Evolutionary conservation across 2,113 vertebrate species (phyloP).

Genomic region (Cyphomyrus plagiostoma): DNA sequence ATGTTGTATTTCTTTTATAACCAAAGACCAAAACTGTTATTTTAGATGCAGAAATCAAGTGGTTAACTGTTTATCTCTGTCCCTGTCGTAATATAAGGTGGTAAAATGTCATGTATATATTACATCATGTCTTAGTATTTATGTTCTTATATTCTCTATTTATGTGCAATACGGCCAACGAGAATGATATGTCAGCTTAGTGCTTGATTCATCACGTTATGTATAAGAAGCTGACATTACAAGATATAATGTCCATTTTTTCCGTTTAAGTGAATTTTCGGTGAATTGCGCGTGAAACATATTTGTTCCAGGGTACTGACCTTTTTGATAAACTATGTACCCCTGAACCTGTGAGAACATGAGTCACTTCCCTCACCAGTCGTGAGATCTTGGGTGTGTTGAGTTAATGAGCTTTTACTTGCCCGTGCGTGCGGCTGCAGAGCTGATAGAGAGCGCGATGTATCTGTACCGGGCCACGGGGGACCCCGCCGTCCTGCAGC

Average conservation of each 20-base stretch:
- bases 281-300: not conserved
- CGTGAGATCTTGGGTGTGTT: not conserved
- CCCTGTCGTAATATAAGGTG: not conserved
- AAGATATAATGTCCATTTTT: not conserved
- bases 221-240: not conserved
- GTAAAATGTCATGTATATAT: not conserved
- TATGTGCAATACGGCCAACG: not conserved
- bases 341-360: not conserved
- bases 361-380: not conserved
- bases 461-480: conserved; percentile 90
- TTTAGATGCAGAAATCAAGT: not conserved
- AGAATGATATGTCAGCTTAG: not conserved
- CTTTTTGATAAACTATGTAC: not conserved
- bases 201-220: not conserved
- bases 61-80: not conserved
- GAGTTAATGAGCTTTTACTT: conserved; percentile 8
- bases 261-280: not conserved
- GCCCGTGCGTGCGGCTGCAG: conserved; percentile 51
- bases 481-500: conserved; percentile 83
- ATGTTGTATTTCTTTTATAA: not conserved
- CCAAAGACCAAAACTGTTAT: not conserved
- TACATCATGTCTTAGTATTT: not conserved
- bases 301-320: not conserved
- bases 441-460: conserved; percentile 96
- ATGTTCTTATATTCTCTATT: not conserved